phyloP scores from a whole-genome alignment of 2,113 vertebrate genomes.

The Cebus imitator region DNA sequence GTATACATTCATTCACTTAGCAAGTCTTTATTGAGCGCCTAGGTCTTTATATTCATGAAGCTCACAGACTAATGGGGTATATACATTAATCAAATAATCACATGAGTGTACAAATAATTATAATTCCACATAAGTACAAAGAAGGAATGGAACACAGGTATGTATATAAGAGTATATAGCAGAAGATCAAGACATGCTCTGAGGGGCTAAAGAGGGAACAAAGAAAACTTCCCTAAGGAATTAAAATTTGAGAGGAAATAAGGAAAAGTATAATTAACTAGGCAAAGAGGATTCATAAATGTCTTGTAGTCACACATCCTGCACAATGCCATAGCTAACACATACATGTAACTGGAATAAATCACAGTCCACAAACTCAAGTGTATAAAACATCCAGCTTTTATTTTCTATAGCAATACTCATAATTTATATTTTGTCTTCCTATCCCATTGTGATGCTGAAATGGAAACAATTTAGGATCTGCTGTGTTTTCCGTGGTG shows the following conservation, averaged over 20 bases:
- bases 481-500: neutral
- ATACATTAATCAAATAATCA: slow-evolving; percentile 30
- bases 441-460: neutral
- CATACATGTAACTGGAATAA: neutral
- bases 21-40: slow-evolving; percentile 26
- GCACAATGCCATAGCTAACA: neutral
- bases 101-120: neutral
- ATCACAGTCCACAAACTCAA: slow-evolving; percentile 37
- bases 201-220: neutral
- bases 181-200: neutral
- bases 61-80: neutral
- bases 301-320: neutral
- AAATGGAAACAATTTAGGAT: slow-evolving; percentile 9
- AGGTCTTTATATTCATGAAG: slow-evolving; percentile 29
- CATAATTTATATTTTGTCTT: slow-evolving; percentile 14
- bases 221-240: neutral
- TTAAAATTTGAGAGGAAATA: slow-evolving; percentile 25
- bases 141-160: neutral
- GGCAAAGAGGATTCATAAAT: neutral
- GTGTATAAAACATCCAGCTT: neutral
- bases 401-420: slow-evolving; percentile 40
- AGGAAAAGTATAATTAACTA: neutral
- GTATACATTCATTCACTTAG: slow-evolving; percentile 3
- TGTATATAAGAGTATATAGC: neutral
- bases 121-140: neutral